A percentile compares a stretch with the other conserved stretches of the same genome.
Conservation (phyloP, 2,113 vertebrate genomes). For the Ursus arctos region DNA sequence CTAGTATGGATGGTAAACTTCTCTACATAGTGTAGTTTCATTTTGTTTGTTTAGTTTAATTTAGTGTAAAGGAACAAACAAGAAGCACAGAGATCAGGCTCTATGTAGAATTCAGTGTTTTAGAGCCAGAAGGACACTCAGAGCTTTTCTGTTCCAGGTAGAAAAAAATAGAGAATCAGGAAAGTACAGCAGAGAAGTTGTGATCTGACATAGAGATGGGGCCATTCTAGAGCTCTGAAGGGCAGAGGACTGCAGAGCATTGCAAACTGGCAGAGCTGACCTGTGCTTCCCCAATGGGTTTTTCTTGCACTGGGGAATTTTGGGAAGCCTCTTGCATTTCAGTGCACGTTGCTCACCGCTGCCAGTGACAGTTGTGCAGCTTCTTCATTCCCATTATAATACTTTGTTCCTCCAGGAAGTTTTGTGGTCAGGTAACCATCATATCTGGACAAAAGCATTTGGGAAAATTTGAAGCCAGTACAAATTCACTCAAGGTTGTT, state of each 20-base stretch:
- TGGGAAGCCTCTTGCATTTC: not conserved
- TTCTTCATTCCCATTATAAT: conserved; percentile 10
- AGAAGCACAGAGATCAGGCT: not conserved
- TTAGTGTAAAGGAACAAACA: not conserved
- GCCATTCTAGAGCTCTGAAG: not conserved
- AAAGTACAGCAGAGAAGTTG: not conserved
- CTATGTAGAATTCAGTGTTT: not conserved
- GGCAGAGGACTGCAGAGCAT: not conserved
- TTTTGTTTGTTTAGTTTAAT: not conserved
- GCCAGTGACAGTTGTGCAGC: not conserved
- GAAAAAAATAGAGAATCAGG: not conserved
- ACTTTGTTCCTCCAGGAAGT: conserved; percentile 48
- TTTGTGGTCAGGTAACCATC: conserved; percentile 47
- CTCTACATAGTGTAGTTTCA: not conserved
- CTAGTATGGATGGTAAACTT: not conserved
- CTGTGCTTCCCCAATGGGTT: not conserved
- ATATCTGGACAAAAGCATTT: conserved; percentile 23
- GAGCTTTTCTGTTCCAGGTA: not conserved
- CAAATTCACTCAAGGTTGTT: not conserved
- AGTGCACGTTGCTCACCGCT: not conserved
- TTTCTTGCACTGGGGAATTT: not conserved
- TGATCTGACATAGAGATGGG: not conserved
- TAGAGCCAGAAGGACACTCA: not conserved
- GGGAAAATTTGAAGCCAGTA: conserved; percentile 20
- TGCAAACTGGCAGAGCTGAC: not conserved